phyloP scores from a whole-genome alignment of 2,113 vertebrate species.

The Cariama cristata region DNA sequence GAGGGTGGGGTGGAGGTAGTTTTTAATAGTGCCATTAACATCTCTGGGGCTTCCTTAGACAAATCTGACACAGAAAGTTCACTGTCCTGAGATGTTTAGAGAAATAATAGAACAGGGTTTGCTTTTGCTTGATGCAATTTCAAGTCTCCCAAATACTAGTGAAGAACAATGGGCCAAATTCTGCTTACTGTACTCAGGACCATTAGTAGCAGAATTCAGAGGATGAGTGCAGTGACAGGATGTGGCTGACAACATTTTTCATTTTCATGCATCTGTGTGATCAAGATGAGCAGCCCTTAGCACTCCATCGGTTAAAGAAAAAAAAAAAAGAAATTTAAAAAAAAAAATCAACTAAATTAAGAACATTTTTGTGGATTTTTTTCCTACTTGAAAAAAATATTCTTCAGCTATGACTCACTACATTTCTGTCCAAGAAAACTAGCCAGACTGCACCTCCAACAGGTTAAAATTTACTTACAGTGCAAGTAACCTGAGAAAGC shows the following conservation, averaged over 20 bases:
- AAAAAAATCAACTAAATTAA: neutral
- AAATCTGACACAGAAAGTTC: neutral
- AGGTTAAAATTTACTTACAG: neutral
- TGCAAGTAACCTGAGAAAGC: neutral
- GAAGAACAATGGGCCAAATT: neutral
- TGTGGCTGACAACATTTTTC: neutral
- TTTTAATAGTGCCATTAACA: neutral
- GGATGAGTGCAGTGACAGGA: neutral
- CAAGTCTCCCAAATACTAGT: neutral
- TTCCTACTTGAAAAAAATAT: neutral
- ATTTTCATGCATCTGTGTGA: neutral
- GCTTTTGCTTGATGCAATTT: neutral
- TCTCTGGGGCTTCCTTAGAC: neutral
- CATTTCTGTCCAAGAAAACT: neutral
- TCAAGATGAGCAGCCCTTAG: neutral
- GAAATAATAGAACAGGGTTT: neutral
- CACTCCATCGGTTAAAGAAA: neutral
- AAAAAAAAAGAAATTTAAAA: neutral
- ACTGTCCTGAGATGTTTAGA: neutral
- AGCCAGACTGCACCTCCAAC: neutral
- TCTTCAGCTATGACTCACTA: neutral
- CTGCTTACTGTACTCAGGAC: neutral
- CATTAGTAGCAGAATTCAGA: neutral
- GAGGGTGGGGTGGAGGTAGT: neutral
- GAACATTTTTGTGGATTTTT: neutral